Conservation (phyloP, 1,140 invertebrate genomes). For the Chrysomallon squamiferum region DNA sequence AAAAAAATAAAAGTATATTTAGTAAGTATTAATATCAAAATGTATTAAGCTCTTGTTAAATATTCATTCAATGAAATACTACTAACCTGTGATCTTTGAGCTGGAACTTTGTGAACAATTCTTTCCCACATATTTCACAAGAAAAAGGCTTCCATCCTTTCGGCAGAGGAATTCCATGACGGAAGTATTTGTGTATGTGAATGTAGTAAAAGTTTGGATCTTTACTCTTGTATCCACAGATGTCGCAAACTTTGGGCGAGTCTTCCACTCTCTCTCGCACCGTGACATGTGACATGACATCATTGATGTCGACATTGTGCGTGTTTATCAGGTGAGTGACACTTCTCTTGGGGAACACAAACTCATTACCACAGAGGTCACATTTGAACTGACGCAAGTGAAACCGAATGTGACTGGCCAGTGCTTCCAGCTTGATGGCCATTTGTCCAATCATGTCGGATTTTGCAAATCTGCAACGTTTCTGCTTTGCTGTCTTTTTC, state of each 20-base stretch:
- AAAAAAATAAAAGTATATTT: too few species aligned
- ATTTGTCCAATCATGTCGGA: constrained; percentile 7
- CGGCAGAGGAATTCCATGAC: constrained; percentile 47
- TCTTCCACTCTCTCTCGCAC: constrained; percentile 14
- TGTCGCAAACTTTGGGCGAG: constrained; percentile 35
- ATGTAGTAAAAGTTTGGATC: constrained; percentile 48
- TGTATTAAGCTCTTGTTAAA: too few species aligned
- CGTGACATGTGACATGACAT: constrained; percentile 17
- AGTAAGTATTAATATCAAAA: too few species aligned
- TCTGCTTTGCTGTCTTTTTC: neutral
- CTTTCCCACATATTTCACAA: constrained; percentile 55
- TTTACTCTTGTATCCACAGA: constrained; percentile 51
- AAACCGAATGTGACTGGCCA: constrained; percentile 21
- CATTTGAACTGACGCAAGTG: constrained; percentile 35
- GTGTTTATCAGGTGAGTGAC: constrained; percentile 36
- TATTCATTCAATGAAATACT: too few species aligned
- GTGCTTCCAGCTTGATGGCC: constrained; percentile 34
- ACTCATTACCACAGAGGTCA: constrained; percentile 43
- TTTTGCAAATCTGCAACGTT: constrained; percentile 12
- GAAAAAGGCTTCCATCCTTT: constrained; percentile 47
- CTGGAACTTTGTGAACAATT: constrained; percentile 49
- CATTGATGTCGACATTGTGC: constrained; percentile 30
- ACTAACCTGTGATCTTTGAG: constrained; percentile 22
- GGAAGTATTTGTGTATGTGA: constrained; percentile 56
- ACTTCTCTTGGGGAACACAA: constrained; percentile 43